Conservation (phyloP, 2,113 vertebrate genomes). For the Amia ocellicauda region DNA sequence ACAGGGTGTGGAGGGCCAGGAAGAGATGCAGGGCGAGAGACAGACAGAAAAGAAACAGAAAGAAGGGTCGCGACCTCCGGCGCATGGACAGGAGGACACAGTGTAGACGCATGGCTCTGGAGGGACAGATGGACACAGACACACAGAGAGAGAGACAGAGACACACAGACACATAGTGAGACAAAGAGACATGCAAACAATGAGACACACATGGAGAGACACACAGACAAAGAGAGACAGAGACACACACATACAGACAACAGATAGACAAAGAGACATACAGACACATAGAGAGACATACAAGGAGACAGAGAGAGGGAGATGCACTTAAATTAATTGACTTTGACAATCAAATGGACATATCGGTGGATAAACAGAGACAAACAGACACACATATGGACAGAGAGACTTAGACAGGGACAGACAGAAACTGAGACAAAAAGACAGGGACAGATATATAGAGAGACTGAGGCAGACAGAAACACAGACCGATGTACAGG, state of each 20-base stretch:
- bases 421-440: conserved; percentile 16
- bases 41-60: conserved; percentile 58
- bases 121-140: not conserved
- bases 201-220: not conserved
- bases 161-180: not conserved
- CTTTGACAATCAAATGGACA: too few relatives aligned
- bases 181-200: not conserved
- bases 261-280: too few relatives aligned
- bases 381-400: not conserved
- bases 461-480: conserved; percentile 9
- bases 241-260: too few relatives aligned
- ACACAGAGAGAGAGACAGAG: not conserved
- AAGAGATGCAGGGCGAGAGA: conserved; percentile 60
- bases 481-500: not conserved
- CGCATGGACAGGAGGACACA: conserved; percentile 38
- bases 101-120: not conserved
- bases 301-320: conserved; percentile 36
- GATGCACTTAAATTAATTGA: too few relatives aligned
- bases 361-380: too few relatives aligned
- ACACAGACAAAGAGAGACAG: not conserved
- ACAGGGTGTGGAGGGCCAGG: conserved; percentile 50
- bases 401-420: conserved; percentile 37
- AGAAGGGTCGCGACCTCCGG: conserved; percentile 57
- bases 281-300: not conserved
- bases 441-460: not conserved